Base-by-base conservation (phyloP, 2,888 invertebrate genomes). In the Hoplodrina blanda region DNA sequence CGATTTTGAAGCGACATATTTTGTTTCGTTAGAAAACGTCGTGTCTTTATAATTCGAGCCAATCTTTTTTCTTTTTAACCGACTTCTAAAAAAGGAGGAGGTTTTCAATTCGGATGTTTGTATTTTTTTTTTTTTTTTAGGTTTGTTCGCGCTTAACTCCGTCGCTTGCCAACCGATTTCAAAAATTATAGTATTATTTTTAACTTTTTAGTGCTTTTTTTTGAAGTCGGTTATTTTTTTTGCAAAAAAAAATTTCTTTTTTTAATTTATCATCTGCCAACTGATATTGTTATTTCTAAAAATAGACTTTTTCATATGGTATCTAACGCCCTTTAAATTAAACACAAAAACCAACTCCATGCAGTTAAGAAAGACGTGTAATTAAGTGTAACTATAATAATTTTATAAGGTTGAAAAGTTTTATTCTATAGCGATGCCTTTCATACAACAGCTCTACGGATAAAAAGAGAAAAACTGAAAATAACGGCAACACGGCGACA, bases 401-500 rank as follows among this genome's bases (percentile, higher is more conserved):
- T 62, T 56, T 66, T 55, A 62, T n/a, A 44, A 52, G 19, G 46
- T 61, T 59, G 8, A 59, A 72, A 52, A 63, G 52, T 62, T 77
- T 63, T 65, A 57, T 73, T 73, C 62, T 54, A n/a, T 54, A 69
- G 56, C 61, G 25, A 64, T 59, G 33, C 64, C 62, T 69, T 77
- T 67, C 66, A 77, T 73, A 25, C 25, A 41, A 65, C n/a, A n/a
- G n/a, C 49, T 68, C 37, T 11, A 33, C 49, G 25, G 11, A 56
- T 52, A 62, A 66, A 80, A 81, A 64, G 61, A 62, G 33, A n/a
- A 68, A 53, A 49, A 30, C 17, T 69, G 59, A 55, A 25, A 73
- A 71, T 71, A 67, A 46, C 55, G 49, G 50, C 56, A 73, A 65
- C 73, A 67, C 66, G 53, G 37, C 75, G 81, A 78, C 81, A 77